These are phyloP conservation scores for Drosophila lutescens DNA, from an alignment of 2,888 invertebrate species.

Conservation along the genomic window DNA sequence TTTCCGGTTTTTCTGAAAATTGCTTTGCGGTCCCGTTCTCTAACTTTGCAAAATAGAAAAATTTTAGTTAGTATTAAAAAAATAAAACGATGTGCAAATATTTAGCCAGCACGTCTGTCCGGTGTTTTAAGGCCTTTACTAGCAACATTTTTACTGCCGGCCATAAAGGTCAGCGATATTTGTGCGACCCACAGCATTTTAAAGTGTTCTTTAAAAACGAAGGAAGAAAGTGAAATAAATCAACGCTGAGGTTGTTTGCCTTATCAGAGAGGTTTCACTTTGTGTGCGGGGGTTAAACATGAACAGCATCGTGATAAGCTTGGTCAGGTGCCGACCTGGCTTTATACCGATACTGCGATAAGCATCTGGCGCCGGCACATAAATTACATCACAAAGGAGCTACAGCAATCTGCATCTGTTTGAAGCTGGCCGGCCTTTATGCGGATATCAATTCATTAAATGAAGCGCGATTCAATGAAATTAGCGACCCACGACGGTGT, in stretches of 20 bases:
- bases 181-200: conserved; percentile 12
- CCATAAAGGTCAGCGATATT: conserved; percentile 62
- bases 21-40: conserved; percentile 49
- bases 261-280: conserved; percentile 59
- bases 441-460: conserved; percentile 73
- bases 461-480: conserved; percentile 66
- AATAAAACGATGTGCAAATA: conserved; percentile 30
- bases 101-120: conserved; percentile 16
- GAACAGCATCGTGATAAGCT: conserved; percentile 59
- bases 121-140: background rate
- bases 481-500: conserved; percentile 45
- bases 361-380: conserved; percentile 60
- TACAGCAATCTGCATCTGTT: conserved; percentile 35
- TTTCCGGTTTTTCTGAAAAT: conserved; percentile 60
- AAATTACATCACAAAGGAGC: conserved; percentile 56
- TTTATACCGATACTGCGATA: conserved; percentile 48
- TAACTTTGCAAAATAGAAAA: conserved; percentile 74
- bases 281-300: conserved; percentile 31
- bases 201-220: conserved; percentile 56
- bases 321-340: conserved; percentile 42
- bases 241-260: conserved; percentile 52
- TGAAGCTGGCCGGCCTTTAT: conserved; percentile 35
- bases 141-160: conserved; percentile 7
- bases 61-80: conserved; percentile 73
- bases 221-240: conserved; percentile 64